Evolutionary conservation across 92 coral and sea anemone genomes (phyloP).

Genomic region (Blastomussa wellsi): DNA sequence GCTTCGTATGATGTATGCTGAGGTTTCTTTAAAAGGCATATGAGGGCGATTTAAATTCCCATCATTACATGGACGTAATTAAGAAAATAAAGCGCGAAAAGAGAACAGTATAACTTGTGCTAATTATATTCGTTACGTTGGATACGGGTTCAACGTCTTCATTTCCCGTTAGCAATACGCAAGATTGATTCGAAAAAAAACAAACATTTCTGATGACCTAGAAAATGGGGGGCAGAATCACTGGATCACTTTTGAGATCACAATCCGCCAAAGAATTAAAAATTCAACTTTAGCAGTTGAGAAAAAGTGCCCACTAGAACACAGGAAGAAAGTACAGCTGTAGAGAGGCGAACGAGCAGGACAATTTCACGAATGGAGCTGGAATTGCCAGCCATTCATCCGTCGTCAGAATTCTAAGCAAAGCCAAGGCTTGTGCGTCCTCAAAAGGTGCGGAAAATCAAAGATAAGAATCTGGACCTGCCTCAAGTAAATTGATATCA

Average conservation of each 20-base stretch:
- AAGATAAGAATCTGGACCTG: neutral
- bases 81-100: neutral
- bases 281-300: conserved; percentile 10
- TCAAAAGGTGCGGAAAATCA: neutral
- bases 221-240: neutral
- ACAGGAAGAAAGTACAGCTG: neutral
- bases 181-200: neutral
- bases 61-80: neutral
- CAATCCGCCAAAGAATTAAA: conserved; percentile 12
- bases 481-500: neutral
- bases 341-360: neutral
- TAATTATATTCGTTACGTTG: neutral
- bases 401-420: neutral
- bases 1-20: neutral
- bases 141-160: neutral
- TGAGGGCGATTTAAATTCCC: neutral
- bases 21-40: neutral
- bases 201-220: conserved; percentile 2
- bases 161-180: neutral
- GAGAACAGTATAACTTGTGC: neutral
- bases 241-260: neutral
- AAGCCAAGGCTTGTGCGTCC: neutral
- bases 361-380: neutral
- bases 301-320: neutral
- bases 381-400: neutral